Evolutionary conservation across 2,113 vertebrate species (phyloP).

Genomic region (Amia ocellicauda): DNA sequence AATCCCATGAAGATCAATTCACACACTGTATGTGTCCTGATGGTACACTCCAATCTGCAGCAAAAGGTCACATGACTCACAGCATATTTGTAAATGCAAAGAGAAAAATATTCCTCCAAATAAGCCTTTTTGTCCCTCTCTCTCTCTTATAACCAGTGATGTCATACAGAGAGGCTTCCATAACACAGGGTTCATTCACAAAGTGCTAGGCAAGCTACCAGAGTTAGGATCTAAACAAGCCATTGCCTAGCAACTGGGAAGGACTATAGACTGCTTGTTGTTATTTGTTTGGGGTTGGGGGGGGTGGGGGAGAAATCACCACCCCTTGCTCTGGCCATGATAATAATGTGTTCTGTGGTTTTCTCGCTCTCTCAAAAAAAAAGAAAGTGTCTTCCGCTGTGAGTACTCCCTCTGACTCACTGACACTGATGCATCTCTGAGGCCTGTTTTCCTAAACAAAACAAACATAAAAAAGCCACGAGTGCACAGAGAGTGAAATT

Average conservation of each 20-base stretch:
- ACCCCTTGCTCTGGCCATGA: conserved; percentile 30
- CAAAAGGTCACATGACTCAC: conserved; percentile 61
- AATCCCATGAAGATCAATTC: conserved; percentile 27
- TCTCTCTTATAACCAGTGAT: conserved; percentile 47
- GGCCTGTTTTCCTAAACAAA: conserved; percentile 54
- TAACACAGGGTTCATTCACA: conserved; percentile 67
- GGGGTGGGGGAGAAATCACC: conserved; percentile 14
- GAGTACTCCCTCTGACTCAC: conserved; percentile 55
- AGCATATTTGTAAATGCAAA: conserved; percentile 41
- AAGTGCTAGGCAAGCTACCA: conserved; percentile 31
- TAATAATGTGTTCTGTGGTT: conserved; percentile 34
- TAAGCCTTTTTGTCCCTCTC: conserved; percentile 39
- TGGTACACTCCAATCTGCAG: conserved; percentile 38
- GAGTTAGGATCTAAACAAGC: conserved; percentile 56
- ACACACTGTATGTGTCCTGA: conserved; percentile 26
- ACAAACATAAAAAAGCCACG: conserved; percentile 32
- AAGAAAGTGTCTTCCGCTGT: conserved; percentile 48
- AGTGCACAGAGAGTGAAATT: conserved; percentile 35
- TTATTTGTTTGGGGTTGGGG: conserved; percentile 42
- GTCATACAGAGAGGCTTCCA: conserved; percentile 61
- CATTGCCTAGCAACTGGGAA: conserved; percentile 44
- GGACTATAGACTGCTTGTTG: conserved; percentile 34
- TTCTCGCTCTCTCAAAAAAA: conserved; percentile 26
- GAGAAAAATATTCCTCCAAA: conserved; percentile 28
- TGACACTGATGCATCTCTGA: conserved; percentile 47